Evolutionary conservation across 2,113 vertebrate genomes (phyloP).

Genomic region (Paracanthobrama guichenoti): DNA sequence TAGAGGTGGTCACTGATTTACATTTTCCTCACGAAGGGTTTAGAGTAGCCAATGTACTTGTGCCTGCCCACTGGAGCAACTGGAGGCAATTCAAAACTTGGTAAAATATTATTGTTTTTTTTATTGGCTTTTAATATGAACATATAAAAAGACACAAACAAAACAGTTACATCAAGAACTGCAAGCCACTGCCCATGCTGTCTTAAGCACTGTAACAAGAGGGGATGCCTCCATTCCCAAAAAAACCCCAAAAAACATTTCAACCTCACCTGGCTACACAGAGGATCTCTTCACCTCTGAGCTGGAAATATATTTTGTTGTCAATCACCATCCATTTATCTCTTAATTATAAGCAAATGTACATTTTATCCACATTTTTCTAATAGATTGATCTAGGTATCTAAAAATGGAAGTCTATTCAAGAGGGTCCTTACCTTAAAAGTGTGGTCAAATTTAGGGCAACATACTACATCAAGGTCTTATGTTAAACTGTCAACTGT

Average conservation of each 20-base stretch:
- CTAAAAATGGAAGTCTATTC: conserved; percentile 35
- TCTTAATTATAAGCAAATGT: conserved; percentile 28
- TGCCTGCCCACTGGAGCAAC: conserved; percentile 67
- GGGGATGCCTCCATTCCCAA: conserved; percentile 57
- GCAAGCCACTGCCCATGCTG: conserved; percentile 79
- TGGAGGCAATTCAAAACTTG: conserved; percentile 77
- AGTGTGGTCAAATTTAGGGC: conserved; percentile 27
- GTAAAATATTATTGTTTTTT: conserved; percentile 83
- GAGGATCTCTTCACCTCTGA: conserved; percentile 16
- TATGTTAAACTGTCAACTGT: conserved; percentile 24
- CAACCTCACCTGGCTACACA: conserved; percentile 49
- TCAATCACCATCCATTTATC: conserved; percentile 12
- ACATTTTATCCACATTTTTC: conserved; percentile 29
- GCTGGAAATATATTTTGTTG: conserved; percentile 26
- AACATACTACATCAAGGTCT: conserved; percentile 4
- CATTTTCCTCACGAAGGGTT: conserved; percentile 38
- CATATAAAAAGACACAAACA: conserved; percentile 78
- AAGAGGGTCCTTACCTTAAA: conserved; percentile 19
- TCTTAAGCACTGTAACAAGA: conserved; percentile 71
- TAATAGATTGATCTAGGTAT: not conserved
- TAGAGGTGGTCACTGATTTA: conserved; percentile 62
- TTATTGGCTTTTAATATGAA: conserved; percentile 83
- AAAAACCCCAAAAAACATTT: conserved; percentile 39
- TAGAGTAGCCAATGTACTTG: conserved; percentile 48
- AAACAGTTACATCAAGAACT: conserved; percentile 79